Conservation (phyloP, 30 jellyfish, hydroid and myxozoan species). For the Cassiopea andromeda region DNA sequence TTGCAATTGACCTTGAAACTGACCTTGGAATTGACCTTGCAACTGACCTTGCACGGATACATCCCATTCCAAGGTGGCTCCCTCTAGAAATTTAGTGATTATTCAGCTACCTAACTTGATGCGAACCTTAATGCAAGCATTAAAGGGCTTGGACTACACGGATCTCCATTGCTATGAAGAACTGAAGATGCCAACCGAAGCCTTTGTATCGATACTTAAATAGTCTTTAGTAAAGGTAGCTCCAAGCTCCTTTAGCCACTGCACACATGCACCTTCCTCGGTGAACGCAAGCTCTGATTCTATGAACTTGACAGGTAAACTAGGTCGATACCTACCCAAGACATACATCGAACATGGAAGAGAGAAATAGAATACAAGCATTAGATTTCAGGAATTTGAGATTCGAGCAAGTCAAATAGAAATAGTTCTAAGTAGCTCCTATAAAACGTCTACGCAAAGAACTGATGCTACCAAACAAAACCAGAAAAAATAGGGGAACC, state of each 20-base stretch:
- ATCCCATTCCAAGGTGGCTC: constrained; percentile 1
- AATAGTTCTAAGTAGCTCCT: background rate
- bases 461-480: no score
- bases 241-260: constrained; percentile 93
- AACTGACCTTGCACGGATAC: background rate
- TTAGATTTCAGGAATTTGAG: constrained; percentile 38
- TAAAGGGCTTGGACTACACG: constrained; percentile 18
- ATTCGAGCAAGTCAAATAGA: constrained; percentile 12
- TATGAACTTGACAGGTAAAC: constrained; percentile 82
- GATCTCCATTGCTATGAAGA: constrained; percentile 57
- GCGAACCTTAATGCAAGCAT: constrained; percentile 56
- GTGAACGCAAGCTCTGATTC: constrained; percentile 92
- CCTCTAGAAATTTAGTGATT: background rate
- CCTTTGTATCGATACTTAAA: constrained; percentile 94
- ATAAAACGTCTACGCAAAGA: no score
- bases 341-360: constrained; percentile 72
- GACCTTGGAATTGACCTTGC: no score
- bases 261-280: constrained; percentile 81
- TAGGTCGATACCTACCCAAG: constrained; percentile 99
- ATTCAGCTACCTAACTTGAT: constrained; percentile 35
- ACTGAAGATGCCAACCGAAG: constrained; percentile 65
- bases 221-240: constrained; percentile 81
- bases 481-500: no score
- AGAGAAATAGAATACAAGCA: constrained; percentile 45
- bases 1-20: no score